Evolutionary conservation across 2,888 invertebrate genomes (phyloP).

Genomic region (Macrophya alboannulata): DNA sequence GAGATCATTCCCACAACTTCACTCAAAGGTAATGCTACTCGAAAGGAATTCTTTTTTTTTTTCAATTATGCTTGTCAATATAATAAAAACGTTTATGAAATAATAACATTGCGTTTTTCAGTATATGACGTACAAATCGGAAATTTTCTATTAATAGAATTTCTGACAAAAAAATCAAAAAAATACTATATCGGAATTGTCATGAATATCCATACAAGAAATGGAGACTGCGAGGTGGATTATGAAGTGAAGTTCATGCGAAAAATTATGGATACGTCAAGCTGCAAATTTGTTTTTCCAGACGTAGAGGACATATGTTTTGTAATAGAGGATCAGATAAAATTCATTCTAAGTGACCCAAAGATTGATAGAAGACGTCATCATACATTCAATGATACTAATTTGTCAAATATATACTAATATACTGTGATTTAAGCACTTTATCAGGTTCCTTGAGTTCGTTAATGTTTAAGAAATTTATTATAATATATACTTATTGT

Average conservation of each 20-base stretch:
- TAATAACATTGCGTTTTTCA: not conserved
- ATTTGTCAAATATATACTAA: constrained; percentile 11
- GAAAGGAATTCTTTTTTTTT: not conserved
- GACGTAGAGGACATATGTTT: constrained; percentile 5
- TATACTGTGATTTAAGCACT: constrained; percentile 6
- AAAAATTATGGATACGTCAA: not conserved
- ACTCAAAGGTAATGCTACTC: not conserved
- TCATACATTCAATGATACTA: constrained; percentile 15
- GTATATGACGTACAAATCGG: not conserved
- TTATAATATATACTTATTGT: no score
- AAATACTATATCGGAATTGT: constrained; percentile 16
- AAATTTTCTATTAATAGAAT: constrained; percentile 15
- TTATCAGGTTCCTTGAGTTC: no score
- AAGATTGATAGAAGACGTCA: constrained; percentile 17
- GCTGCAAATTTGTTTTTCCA: constrained; percentile 8
- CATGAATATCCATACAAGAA: not conserved
- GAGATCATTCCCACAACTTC: constrained; percentile 15
- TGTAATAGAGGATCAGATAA: not conserved
- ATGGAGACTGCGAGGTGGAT: not conserved
- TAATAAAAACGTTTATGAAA: not conserved
- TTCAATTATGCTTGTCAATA: not conserved
- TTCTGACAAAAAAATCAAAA: not conserved
- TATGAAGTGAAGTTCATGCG: constrained; percentile 30
- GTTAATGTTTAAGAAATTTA: no score
- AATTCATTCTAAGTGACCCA: not conserved